Evolutionary conservation across 2,888 invertebrate species (phyloP).

Genomic region (Didymodactylos carnosus): DNA sequence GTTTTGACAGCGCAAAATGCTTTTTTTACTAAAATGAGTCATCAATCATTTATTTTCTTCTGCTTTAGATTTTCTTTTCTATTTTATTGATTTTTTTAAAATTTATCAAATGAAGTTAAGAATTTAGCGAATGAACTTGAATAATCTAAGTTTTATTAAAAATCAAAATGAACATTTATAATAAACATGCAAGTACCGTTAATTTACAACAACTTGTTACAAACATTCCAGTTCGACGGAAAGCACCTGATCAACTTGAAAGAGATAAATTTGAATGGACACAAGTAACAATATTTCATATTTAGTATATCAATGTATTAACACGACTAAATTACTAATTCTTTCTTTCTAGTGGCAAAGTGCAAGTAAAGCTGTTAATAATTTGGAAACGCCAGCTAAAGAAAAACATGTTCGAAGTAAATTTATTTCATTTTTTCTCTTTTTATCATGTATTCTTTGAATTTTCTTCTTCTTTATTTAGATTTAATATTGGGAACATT

Average conservation of each 20-base stretch:
- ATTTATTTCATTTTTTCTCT: neutral
- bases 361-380: slow-evolving; percentile 9
- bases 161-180: neutral
- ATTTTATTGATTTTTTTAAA: no score
- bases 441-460: neutral
- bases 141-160: neutral
- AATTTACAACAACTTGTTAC: neutral
- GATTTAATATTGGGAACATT: slow-evolving; percentile 67
- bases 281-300: no score
- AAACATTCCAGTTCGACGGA: neutral
- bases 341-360: neutral
- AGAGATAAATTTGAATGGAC: neutral
- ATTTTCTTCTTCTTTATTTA: slow-evolving; percentile 16
- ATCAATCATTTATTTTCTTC: no score
- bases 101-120: no score
- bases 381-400: slow-evolving; percentile 67
- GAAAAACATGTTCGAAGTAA: slow-evolving; percentile 84
- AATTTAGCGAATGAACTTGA: no score
- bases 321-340: no score
- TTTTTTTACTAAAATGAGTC: no score
- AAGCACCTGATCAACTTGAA: neutral
- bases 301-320: no score
- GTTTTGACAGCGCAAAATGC: no score
- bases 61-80: no score
- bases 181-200: neutral